Evolutionary conservation across 2,888 invertebrate genomes (phyloP).

Genomic region (Strigamia crassipes): DNA sequence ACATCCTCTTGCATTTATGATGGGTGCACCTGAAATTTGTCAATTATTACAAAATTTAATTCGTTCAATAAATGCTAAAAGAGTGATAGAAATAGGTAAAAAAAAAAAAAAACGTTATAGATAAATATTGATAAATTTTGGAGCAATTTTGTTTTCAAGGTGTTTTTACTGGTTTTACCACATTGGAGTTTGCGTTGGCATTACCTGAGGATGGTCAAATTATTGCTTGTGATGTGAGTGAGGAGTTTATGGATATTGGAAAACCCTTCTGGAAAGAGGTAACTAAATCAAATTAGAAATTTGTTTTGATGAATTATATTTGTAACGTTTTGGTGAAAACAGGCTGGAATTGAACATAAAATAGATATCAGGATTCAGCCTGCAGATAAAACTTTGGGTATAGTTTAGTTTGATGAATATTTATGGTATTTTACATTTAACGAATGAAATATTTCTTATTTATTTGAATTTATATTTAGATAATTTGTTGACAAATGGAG

Average conservation of each 20-base stretch:
- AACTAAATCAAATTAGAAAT: background rate
- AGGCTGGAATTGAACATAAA: slow-evolving; percentile 52
- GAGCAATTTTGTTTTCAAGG: slow-evolving; percentile 50
- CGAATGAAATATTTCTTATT: background rate
- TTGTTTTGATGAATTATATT: slow-evolving; percentile 9
- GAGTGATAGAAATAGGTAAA: slow-evolving; percentile 45
- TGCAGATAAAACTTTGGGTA: slow-evolving; percentile 51
- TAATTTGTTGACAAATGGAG: slow-evolving; percentile 54
- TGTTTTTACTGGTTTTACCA: slow-evolving; percentile 59
- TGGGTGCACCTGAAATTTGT: slow-evolving; percentile 55
- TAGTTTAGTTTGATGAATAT: background rate
- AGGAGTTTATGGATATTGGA: slow-evolving; percentile 53
- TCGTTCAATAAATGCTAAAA: background rate
- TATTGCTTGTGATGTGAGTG: slow-evolving; percentile 55
- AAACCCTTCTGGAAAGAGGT: slow-evolving; percentile 49
- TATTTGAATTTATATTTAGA: slow-evolving; percentile 50
- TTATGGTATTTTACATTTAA: background rate
- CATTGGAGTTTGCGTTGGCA: slow-evolving; percentile 58
- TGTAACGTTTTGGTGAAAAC: background rate
- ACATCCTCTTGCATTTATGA: slow-evolving; percentile 49
- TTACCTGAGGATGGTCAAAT: slow-evolving; percentile 59
- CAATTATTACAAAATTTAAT: slow-evolving; percentile 6
- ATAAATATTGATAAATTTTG: background rate
- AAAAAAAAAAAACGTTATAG: background rate
- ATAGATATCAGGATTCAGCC: slow-evolving; percentile 55